Evolutionary conservation across 2,797 vertebrate species (phyloP), one percentile per base, ranked within the genome.

Genomic region (Hybognathus amarus): DNA sequence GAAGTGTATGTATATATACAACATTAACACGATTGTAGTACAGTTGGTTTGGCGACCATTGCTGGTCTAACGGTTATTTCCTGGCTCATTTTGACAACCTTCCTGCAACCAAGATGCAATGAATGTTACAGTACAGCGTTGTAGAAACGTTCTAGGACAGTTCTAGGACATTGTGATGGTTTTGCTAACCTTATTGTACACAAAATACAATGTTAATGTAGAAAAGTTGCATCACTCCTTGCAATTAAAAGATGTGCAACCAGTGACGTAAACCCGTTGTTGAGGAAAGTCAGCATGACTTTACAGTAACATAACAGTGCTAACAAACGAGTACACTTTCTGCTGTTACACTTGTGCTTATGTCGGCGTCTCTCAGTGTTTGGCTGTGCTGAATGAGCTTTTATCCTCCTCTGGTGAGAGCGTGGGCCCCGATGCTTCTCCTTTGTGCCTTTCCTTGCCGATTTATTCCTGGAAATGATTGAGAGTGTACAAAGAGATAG

Each of bases 401-500:
- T 85, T 76, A 75, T 85, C 82, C 78, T 69, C 73, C 82, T 82
- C 30, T 67, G 68, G 79, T 42, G 82, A 80, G 64, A 80, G 68
- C 2, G 13, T 54, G 42, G 77, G 79, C 69, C 67, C 64, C 8
- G 78, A 79, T 33, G 4, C 70, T 54, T 47, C 50, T 75, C 56
- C 42, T 59, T 68, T 84, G 69, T 79, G 30, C 50, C 15, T 64
- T 69, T 78, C 63, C 24, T 73, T 2, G 1, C 6, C 7, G 45
- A 68, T 86, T 78, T 79, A 68, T 70, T 68, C n/a, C 45, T 9
- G 5, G 40, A 73, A 71, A 73, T 80, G 71, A 83, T 73, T 52
- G 64, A 79, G 22, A 22, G n/a, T 71, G 18, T 67, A 27, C 59
- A 82, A 82, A 74, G 56, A 74, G 74, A 20, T 30, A 38, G 33